Evolutionary conservation across 2,888 invertebrate species (phyloP).

Genomic region (Lucinisca nassula): DNA sequence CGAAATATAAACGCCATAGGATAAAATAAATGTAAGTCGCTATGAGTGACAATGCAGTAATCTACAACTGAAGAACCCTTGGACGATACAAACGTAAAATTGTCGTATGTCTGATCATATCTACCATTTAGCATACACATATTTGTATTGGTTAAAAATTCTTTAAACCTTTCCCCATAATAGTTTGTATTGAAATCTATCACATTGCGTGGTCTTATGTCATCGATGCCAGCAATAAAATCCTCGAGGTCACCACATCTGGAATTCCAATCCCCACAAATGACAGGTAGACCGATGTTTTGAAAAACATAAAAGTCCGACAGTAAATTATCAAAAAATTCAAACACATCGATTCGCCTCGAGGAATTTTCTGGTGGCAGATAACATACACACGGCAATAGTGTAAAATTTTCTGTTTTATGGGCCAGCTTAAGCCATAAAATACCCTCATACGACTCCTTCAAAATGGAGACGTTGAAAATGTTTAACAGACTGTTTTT

Average conservation of each 20-base stretch:
- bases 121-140: not conserved
- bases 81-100: not conserved
- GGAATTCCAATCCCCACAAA: not conserved
- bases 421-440: slow-evolving; percentile 3
- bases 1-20: no score
- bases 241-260: not conserved
- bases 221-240: not conserved
- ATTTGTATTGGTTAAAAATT: not conserved
- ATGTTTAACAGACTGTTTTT: not conserved
- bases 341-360: not conserved
- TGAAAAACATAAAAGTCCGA: not conserved
- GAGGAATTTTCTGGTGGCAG: slow-evolving; percentile 3
- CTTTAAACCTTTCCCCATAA: not conserved
- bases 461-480: not conserved
- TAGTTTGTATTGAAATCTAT: not conserved
- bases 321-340: not conserved
- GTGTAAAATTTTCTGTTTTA: not conserved
- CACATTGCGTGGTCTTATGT: not conserved
- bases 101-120: not conserved
- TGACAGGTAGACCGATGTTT: not conserved
- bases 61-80: not conserved
- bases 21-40: not conserved
- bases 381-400: slow-evolving; percentile 12
- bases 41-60: not conserved
- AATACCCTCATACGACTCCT: slow-evolving; percentile 8